A percentile compares a stretch with the other conserved stretches of the same genome.
phyloP scores from a whole-genome alignment of 2,888 invertebrate species.

The Liodrosophila aerea region DNA sequence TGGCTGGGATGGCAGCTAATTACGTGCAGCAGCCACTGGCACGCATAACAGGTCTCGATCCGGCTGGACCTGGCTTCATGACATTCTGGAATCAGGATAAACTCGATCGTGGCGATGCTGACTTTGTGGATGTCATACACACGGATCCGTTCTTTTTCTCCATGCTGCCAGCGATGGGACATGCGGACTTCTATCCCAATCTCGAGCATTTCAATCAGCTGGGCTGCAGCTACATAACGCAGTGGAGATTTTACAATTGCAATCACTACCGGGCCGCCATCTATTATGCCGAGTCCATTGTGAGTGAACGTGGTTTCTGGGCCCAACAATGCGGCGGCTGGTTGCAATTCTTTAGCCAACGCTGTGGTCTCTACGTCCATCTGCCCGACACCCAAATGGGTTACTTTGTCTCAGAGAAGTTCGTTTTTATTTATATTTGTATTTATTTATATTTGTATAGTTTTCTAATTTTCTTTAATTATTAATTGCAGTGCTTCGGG shows the following conservation, averaged over 20 bases:
- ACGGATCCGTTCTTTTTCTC: conserved; percentile 85
- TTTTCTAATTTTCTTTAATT: neutral
- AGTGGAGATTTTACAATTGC: conserved; percentile 83
- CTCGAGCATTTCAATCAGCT: conserved; percentile 84
- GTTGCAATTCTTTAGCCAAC: conserved; percentile 83
- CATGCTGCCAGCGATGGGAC: conserved; percentile 83
- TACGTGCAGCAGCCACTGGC: conserved; percentile 83
- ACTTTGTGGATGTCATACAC: conserved; percentile 86
- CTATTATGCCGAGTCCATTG: conserved; percentile 85
- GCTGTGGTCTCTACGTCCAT: conserved; percentile 79
- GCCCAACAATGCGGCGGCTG: conserved; percentile 84
- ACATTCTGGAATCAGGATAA: conserved; percentile 82
- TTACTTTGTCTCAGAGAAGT: conserved; percentile 84
- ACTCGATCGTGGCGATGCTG: conserved; percentile 85
- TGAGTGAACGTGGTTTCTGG: conserved; percentile 84
- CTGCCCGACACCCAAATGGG: conserved; percentile 82
- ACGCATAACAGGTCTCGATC: conserved; percentile 86
- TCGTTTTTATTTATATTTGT: conserved; percentile 32
- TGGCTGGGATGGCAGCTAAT: conserved; percentile 84
- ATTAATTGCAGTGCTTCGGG: conserved; percentile 82
- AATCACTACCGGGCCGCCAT: conserved; percentile 85
- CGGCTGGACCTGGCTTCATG: conserved; percentile 86
- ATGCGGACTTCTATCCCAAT: conserved; percentile 85
- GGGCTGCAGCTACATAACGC: conserved; percentile 83
- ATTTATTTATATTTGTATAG: neutral